Percentiles rank a stretch among this genome's conserved stretches.
phyloP scores from a whole-genome alignment of 1,140 invertebrate species.

The Solen grandis region DNA sequence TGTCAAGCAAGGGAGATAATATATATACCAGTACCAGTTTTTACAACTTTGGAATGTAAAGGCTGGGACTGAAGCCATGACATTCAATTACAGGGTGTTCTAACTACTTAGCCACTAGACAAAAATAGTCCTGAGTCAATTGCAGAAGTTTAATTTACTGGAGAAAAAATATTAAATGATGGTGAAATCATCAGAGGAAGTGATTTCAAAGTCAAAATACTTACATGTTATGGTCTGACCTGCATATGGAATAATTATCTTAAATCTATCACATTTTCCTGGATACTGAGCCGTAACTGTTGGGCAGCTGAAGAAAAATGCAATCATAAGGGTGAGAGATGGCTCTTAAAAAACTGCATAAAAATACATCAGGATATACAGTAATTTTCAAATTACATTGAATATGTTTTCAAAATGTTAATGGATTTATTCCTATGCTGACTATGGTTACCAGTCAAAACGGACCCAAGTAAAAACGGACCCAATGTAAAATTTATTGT shows the following conservation, averaged over 20 bases:
- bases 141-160: neutral
- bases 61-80: neutral
- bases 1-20: no score
- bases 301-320: constrained; percentile 63
- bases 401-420: neutral
- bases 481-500: no score
- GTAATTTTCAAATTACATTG: neutral
- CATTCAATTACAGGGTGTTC: neutral
- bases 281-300: constrained; percentile 42
- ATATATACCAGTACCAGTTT: no score
- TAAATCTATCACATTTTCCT: constrained; percentile 75
- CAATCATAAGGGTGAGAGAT: neutral
- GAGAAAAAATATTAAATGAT: neutral
- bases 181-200: neutral
- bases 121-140: neutral
- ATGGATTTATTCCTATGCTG: neutral
- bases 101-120: neutral
- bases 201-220: no score
- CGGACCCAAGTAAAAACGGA: no score
- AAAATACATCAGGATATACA: neutral
- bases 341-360: neutral
- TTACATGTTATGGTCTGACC: constrained; percentile 77
- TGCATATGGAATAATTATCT: constrained; percentile 76
- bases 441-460: no score
- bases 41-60: neutral